These are phyloP conservation scores for Sialia sialis DNA, from an alignment of 2,113 vertebrate species.

Conservation along the genomic window DNA sequence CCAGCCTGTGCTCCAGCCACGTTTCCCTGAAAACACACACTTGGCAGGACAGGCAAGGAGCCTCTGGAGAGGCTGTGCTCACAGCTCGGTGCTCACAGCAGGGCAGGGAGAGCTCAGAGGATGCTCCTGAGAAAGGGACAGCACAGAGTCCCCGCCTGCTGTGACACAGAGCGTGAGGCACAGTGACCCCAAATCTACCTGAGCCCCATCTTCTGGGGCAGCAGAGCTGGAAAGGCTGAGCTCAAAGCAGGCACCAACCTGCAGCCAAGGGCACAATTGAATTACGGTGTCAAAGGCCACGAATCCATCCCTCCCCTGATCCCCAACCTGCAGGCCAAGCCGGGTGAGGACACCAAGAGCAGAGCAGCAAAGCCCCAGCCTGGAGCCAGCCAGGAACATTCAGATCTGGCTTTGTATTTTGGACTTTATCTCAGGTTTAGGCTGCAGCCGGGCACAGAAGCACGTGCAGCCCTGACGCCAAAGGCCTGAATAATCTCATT, in stretches of 20 bases:
- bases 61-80: background rate
- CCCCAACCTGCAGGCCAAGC: background rate
- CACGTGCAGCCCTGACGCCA: constrained; percentile 37
- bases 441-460: background rate
- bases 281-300: fast-evolving
- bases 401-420: background rate
- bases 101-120: background rate
- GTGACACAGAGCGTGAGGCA: fast-evolving
- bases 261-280: background rate
- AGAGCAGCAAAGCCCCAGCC: background rate
- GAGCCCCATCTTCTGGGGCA: background rate
- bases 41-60: background rate
- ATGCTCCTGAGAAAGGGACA: background rate
- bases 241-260: background rate
- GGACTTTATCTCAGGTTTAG: constrained; percentile 16
- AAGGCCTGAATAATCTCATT: constrained; percentile 22
- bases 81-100: fast-evolving
- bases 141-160: background rate
- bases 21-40: constrained; percentile 16
- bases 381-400: constrained; percentile 55
- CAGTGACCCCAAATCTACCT: fast-evolving
- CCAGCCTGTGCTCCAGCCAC: background rate
- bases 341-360: background rate
- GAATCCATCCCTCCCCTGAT: background rate
- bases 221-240: background rate